These are phyloP conservation scores for Centrocercus urophasianus DNA, from an alignment of 2,113 vertebrate species.

Conservation along the genomic window DNA sequence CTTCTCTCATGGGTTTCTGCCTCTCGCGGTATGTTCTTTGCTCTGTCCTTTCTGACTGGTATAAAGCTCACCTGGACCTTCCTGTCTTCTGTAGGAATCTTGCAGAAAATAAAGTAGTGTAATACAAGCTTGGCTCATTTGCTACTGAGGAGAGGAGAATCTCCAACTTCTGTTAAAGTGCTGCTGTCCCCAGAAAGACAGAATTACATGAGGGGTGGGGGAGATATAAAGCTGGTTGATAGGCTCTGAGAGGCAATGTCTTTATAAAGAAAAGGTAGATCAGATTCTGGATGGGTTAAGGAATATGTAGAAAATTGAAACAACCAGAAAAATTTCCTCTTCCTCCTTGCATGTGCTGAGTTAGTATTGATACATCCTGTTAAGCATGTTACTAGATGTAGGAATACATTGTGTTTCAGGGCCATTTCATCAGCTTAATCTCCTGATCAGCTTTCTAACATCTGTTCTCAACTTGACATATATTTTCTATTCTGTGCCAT, in stretches of 20 bases:
- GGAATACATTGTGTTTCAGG: conserved; percentile 24
- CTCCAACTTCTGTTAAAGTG: neutral
- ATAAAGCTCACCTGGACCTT: neutral
- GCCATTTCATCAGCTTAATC: conserved; percentile 44
- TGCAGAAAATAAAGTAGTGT: neutral
- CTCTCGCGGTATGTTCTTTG: neutral
- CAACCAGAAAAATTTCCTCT: neutral
- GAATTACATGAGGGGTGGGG: neutral
- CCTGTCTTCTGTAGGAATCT: neutral
- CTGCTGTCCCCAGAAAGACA: neutral
- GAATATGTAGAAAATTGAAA: neutral
- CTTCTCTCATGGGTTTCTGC: neutral
- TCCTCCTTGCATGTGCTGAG: neutral
- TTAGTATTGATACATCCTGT: neutral
- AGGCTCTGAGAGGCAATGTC: neutral
- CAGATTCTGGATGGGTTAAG: neutral
- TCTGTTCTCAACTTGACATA: conserved; percentile 39
- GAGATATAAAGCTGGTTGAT: neutral
- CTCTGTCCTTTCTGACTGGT: neutral
- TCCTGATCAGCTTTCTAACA: conserved; percentile 49
- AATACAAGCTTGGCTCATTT: neutral
- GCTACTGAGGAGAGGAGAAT: neutral
- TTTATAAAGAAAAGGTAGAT: neutral
- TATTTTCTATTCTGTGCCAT: neutral
- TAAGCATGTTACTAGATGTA: neutral